Percentiles rank a stretch among this genome's conserved stretches.
Conservation (phyloP, 2,113 vertebrate genomes). For the Taxidea taxus region DNA sequence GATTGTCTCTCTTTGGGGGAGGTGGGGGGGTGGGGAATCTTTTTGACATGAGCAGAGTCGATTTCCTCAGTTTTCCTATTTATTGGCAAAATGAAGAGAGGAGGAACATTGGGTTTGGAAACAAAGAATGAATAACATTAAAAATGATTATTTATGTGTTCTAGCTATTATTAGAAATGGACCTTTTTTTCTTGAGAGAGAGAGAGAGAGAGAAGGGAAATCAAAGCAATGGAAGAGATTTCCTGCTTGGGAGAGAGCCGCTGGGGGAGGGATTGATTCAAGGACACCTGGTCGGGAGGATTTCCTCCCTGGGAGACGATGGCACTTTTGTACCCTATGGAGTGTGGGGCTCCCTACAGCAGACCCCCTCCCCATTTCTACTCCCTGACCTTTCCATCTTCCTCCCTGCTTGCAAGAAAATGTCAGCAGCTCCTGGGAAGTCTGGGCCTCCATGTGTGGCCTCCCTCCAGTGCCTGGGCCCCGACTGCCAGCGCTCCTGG, state of each 20-base stretch:
- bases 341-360: slow-evolving; percentile 63
- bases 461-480: slow-evolving; percentile 65
- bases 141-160: slow-evolving; percentile 85
- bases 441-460: slow-evolving; percentile 53
- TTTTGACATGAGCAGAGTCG: slow-evolving; percentile 81
- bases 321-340: slow-evolving; percentile 75
- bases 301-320: slow-evolving; percentile 73
- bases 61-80: slow-evolving; percentile 84
- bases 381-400: slow-evolving; percentile 54
- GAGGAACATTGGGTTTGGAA: slow-evolving; percentile 78
- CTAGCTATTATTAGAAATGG: slow-evolving; percentile 83
- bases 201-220: slow-evolving; percentile 45
- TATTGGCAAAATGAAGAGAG: slow-evolving; percentile 75
- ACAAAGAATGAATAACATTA: slow-evolving; percentile 78
- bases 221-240: slow-evolving; percentile 78
- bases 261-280: slow-evolving; percentile 66
- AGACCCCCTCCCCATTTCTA: slow-evolving; percentile 58
- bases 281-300: slow-evolving; percentile 74
- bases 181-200: slow-evolving; percentile 77
- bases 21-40: slow-evolving; percentile 17
- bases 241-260: slow-evolving; percentile 78
- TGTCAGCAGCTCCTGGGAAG: slow-evolving; percentile 70
- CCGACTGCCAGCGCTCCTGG: slow-evolving; percentile 46
- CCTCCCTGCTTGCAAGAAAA: slow-evolving; percentile 71
- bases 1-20: not conserved